These are phyloP conservation scores for Fragum fragum DNA, from an alignment of 2,888 invertebrate genomes.

Conservation along the genomic window DNA sequence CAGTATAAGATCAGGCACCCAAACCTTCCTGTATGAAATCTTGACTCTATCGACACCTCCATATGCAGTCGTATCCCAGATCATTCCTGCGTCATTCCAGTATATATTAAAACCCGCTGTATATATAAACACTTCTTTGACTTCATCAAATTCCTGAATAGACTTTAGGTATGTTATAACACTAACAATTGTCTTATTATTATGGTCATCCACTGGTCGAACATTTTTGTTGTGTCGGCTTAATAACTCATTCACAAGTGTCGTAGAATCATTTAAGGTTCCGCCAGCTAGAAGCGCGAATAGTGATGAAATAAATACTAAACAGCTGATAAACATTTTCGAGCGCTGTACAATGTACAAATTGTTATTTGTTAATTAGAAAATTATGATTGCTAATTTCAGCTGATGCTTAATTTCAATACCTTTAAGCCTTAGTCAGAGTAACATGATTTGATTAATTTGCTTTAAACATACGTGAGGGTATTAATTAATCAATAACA, in stretches of 20 bases:
- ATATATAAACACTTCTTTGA: conserved; percentile 43
- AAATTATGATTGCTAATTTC: too few species aligned
- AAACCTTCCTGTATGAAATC: conserved; percentile 45
- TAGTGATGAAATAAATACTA: background rate
- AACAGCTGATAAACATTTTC: background rate
- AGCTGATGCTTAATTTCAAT: too few species aligned
- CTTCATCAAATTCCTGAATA: conserved; percentile 57
- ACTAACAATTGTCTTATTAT: conserved; percentile 15
- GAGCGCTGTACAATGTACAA: background rate
- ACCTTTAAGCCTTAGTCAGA: too few species aligned
- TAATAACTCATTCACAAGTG: background rate
- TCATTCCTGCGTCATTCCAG: conserved; percentile 46
- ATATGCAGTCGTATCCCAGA: conserved; percentile 36
- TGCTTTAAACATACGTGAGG: too few species aligned
- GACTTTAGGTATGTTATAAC: conserved; percentile 34
- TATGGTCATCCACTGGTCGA: conserved; percentile 33
- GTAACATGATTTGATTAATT: too few species aligned
- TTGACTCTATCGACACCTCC: conserved; percentile 12
- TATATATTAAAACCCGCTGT: conserved; percentile 25
- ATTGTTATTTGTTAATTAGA: too few species aligned
- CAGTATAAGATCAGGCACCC: conserved; percentile 64
- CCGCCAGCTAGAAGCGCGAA: background rate
- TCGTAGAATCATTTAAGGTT: background rate
- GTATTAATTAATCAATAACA: too few species aligned
- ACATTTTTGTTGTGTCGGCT: conserved; percentile 18